phyloP scores from a whole-genome alignment of 2,888 invertebrate species.

The Marronus borbonicus region DNA sequence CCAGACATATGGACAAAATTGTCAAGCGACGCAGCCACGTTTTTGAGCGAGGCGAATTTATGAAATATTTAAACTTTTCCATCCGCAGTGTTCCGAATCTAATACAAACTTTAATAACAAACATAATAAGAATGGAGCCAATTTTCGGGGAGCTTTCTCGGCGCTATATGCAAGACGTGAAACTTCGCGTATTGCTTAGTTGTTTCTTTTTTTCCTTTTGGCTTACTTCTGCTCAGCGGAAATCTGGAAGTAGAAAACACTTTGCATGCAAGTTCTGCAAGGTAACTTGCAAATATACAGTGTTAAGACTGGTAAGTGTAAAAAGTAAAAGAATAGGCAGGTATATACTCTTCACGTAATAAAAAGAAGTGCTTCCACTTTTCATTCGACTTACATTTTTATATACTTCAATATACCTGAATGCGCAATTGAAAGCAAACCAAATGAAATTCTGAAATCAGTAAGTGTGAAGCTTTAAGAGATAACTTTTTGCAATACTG shows the following conservation, averaged over 20 bases:
- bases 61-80: conserved; percentile 45
- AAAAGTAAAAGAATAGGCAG: conserved; percentile 16
- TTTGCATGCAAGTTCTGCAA: conserved; percentile 10
- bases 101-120: conserved; percentile 45
- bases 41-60: conserved; percentile 16
- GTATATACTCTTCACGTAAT: neutral
- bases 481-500: too few relatives aligned
- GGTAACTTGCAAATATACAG: conserved; percentile 8
- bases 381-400: neutral
- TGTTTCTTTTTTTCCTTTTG: neutral
- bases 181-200: conserved; percentile 8
- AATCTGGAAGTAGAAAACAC: conserved; percentile 13
- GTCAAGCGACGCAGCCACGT: neutral
- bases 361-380: neutral
- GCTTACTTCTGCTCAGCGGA: neutral
- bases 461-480: too few relatives aligned
- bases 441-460: neutral
- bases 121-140: conserved; percentile 33
- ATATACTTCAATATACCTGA: neutral
- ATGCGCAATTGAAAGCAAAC: neutral
- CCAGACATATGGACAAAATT: conserved; percentile 9
- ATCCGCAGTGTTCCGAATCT: conserved; percentile 25
- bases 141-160: conserved; percentile 15
- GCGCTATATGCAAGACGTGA: neutral
- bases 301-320: conserved; percentile 13